These are phyloP conservation scores for Microtus richardsoni DNA, from an alignment of 2,113 vertebrate genomes.

Conservation along the genomic window DNA sequence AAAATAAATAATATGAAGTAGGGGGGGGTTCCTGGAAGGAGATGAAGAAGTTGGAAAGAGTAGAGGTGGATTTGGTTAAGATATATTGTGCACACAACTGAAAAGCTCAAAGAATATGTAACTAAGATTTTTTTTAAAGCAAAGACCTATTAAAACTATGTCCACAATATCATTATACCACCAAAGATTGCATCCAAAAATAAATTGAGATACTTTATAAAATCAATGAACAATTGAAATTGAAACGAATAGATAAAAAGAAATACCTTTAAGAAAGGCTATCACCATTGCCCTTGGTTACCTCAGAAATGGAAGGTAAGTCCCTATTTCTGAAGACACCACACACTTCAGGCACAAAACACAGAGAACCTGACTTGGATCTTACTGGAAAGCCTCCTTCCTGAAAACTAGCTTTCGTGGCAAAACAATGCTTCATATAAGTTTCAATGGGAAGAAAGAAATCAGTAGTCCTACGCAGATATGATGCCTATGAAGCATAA, in stretches of 20 bases:
- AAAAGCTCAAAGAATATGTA: background rate
- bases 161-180: background rate
- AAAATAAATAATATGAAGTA: background rate
- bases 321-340: background rate
- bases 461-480: background rate
- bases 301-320: background rate
- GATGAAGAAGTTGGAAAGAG: background rate
- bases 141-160: background rate
- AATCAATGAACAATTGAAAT: constrained; percentile 40
- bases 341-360: background rate
- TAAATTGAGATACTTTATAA: background rate
- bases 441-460: background rate
- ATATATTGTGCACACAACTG: too few relatives aligned
- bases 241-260: background rate
- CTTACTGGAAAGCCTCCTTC: background rate
- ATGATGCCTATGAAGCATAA: too few relatives aligned
- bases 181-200: background rate
- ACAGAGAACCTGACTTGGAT: background rate
- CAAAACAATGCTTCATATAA: background rate
- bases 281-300: background rate
- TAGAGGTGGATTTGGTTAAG: background rate
- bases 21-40: too few relatives aligned
- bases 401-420: background rate
- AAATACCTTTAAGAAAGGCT: background rate
- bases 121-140: background rate